These are phyloP conservation scores for Heliconius aoede DNA, from an alignment of 2,888 invertebrate genomes.

Conservation along the genomic window DNA sequence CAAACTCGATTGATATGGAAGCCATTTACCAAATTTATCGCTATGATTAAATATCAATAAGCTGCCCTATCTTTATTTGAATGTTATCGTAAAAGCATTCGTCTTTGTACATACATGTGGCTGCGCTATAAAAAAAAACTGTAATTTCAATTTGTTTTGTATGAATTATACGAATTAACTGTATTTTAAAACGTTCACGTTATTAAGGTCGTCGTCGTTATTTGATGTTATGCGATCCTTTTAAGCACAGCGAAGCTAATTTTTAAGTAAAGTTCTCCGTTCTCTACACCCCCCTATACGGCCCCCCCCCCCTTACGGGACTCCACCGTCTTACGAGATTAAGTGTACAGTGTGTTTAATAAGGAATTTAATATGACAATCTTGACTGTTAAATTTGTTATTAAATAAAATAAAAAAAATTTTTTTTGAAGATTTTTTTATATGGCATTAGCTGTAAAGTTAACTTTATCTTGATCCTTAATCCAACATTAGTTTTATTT, in stretches of 20 bases:
- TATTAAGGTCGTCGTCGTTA: neutral
- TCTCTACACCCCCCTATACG: neutral
- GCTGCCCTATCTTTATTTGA: slow-evolving; percentile 39
- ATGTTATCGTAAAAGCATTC: slow-evolving; percentile 35
- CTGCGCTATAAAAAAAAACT: slow-evolving; percentile 33
- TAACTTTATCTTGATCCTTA: neutral
- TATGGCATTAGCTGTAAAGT: neutral
- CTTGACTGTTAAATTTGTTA: neutral
- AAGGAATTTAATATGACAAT: neutral
- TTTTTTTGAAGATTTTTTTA: neutral
- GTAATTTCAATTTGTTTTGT: slow-evolving; percentile 32
- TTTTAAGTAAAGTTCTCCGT: neutral
- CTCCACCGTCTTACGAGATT: too few relatives aligned
- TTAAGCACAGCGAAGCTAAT: too few relatives aligned
- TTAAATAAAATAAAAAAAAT: neutral
- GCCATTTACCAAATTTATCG: slow-evolving; percentile 44
- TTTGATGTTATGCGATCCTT: neutral
- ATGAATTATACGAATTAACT: slow-evolving; percentile 21
- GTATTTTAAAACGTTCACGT: neutral
- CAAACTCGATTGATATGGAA: slow-evolving; percentile 32
- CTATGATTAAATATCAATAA: slow-evolving; percentile 41
- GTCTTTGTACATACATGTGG: slow-evolving; percentile 23
- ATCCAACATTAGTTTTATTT: too few relatives aligned
- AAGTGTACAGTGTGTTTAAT: too few relatives aligned
- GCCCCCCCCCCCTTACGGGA: too few relatives aligned